Evolutionary conservation across 2,888 invertebrate genomes (phyloP).

Genomic region (Oligia latruncula): DNA sequence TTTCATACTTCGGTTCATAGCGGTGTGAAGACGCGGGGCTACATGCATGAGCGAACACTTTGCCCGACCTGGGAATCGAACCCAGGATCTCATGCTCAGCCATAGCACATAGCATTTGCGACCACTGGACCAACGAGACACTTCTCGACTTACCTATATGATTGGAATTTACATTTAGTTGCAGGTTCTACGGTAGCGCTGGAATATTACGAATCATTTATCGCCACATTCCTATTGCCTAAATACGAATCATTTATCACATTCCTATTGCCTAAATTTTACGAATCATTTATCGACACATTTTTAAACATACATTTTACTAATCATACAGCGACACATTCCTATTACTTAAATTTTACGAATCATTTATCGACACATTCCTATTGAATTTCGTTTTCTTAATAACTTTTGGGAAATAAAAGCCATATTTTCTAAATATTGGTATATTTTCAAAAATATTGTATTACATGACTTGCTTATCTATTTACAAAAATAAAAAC

Average conservation of each 20-base stretch:
- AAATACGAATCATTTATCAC: no score
- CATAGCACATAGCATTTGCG: no score
- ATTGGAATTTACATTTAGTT: background rate
- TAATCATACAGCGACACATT: background rate
- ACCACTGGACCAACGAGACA: background rate
- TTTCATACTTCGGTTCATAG: no score
- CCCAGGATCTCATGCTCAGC: background rate
- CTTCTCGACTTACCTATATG: background rate
- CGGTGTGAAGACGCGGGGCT: no score
- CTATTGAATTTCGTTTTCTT: background rate
- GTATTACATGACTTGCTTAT: conserved; percentile 89
- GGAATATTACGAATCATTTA: background rate
- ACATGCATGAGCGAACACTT: background rate
- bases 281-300: no score
- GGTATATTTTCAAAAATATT: conserved; percentile 90
- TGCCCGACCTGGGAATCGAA: no score
- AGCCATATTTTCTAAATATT: conserved; percentile 84
- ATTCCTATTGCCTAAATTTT: no score
- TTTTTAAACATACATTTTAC: background rate
- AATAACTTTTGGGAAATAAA: conserved; percentile 62
- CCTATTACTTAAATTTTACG: background rate
- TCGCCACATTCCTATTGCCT: background rate
- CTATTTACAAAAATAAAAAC: conserved; percentile 87
- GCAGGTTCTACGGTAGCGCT: no score
- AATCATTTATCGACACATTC: no score